Evolutionary conservation across 2,888 invertebrate species (phyloP), one percentile per base, ranked within the genome.

Genomic region (Anticlea derivata): DNA sequence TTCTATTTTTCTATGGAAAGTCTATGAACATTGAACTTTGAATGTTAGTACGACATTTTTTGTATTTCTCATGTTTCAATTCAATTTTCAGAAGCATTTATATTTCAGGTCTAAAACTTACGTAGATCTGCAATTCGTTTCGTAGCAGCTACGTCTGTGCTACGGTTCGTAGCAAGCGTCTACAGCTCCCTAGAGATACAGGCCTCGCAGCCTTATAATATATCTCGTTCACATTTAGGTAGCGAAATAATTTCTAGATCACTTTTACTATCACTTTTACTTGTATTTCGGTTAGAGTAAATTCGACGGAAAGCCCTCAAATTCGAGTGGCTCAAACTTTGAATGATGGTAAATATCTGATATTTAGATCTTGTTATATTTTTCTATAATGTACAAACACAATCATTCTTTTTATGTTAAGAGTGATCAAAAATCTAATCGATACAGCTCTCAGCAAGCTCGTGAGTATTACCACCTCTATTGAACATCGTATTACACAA

Each of bases 341-440:
- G 59, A 97, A 97, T 91, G 97, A 97, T 88, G 95, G 96, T 97
- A 91, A 93, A 93, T 91, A 63, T 61, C 43, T 30, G 30, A 48
- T 1, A 10, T 31, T 35, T 23, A 26, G 10, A 44, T 43, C 37
- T 38, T 12, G 20, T 31, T 8, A 17, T 8, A 46, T 11, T n/a
- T n/a, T n/a, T n/a, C n/a, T n/a, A n/a, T n/a, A n/a, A n/a, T n/a
- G n/a, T n/a, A n/a, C n/a, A n/a, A n/a, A n/a, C n/a, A n/a, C n/a
- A n/a, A n/a, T n/a, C n/a, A n/a, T n/a, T n/a, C n/a, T n/a, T n/a
- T n/a, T n/a, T n/a, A n/a, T n/a, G n/a, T n/a, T n/a, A n/a, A n/a
- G n/a, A n/a, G n/a, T n/a, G n/a, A n/a, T n/a, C n/a, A n/a, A n/a
- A n/a, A n/a, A n/a, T n/a, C n/a, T n/a, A n/a, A n/a, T n/a, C n/a